Evolutionary conservation across 2,888 invertebrate species (phyloP), one percentile per base, ranked within the genome.

Genomic region (Acleris sparsana): DNA sequence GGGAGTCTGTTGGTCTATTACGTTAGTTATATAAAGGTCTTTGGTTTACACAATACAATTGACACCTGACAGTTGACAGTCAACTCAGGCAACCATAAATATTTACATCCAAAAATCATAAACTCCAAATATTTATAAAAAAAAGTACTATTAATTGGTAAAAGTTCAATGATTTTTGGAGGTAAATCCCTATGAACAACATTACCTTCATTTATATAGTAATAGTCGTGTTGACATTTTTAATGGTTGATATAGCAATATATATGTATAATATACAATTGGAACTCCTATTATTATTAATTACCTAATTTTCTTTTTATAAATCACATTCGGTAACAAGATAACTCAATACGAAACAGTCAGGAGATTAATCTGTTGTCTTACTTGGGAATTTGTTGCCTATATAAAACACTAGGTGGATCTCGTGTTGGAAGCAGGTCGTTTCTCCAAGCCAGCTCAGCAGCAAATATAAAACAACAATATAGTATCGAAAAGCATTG

Each of bases 211-310:
- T 71, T 69, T 55, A 63, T 62, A 70, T 72, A 67, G 69, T 72
- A 72, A 71, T 73, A 74, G 68, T 72, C 68, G 65, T 70, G 64
- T 70, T 79, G 81, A 86, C 79, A 80, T 75, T 80, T 74, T 53
- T 80, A 84, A 79, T 83, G 79, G 74, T 71, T 75, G 81, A 84
- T 83, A 83, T 81, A 82, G 83, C 84, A 82, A 85, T 86, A 86
- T 84, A 86, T 89, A 89, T 85, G 85, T 89, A 88, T 89, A 90
- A 87, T 91, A 91, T 87, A 89, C 89, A 92, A 92, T 92, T 93
- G 92, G 91, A 92, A 88, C 92, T 93, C 92, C 93, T 93, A 93
- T 89, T 87, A 88, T 86, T 86, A 89, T 89, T 90, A 88, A 88
- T 89, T 89, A 92, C 85, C 89, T 93, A 92, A 89, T 87, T 80